These are phyloP conservation scores for Trachymyrmex septentrionalis DNA, from an alignment of 1,140 invertebrate species.

Conservation along the genomic window DNA sequence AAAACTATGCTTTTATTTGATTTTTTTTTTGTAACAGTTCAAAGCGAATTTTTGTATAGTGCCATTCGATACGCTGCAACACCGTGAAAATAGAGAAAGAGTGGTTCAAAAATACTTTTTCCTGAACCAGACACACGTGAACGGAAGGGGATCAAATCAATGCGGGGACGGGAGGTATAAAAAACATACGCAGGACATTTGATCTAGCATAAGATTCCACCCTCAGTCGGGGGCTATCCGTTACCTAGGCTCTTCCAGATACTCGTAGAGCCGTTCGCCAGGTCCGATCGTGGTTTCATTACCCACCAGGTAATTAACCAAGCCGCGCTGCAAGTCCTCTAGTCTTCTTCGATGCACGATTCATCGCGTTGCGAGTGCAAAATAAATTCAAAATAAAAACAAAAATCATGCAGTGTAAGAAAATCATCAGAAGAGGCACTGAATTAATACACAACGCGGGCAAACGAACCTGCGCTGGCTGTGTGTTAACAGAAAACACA, in stretches of 20 bases:
- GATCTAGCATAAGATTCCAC: constrained; percentile 42
- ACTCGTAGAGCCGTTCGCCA: constrained; percentile 78
- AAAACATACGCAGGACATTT: constrained; percentile 11
- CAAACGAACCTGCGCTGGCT: not conserved
- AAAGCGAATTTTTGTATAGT: not conserved
- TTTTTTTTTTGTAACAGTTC: not conserved
- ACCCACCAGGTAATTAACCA: constrained; percentile 79
- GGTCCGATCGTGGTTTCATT: constrained; percentile 79
- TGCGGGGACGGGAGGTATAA: not conserved
- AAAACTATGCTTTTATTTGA: not conserved
- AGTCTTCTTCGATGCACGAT: constrained; percentile 73
- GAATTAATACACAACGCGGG: constrained; percentile 20
- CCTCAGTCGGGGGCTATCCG: constrained; percentile 31
- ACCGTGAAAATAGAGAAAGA: not conserved
- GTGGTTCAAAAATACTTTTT: not conserved
- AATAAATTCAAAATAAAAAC: constrained; percentile 64
- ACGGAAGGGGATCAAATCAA: not conserved
- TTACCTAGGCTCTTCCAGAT: constrained; percentile 80
- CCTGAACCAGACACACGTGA: not conserved
- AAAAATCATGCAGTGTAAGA: constrained; percentile 59
- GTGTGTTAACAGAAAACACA: constrained; percentile 41
- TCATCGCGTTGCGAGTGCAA: constrained; percentile 52
- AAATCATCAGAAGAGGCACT: constrained; percentile 68
- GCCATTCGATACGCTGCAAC: not conserved
- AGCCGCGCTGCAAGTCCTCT: constrained; percentile 79